Evolutionary conservation across 1,140 invertebrate species (phyloP).

Genomic region (Caenorhabditis tropicalis): DNA sequence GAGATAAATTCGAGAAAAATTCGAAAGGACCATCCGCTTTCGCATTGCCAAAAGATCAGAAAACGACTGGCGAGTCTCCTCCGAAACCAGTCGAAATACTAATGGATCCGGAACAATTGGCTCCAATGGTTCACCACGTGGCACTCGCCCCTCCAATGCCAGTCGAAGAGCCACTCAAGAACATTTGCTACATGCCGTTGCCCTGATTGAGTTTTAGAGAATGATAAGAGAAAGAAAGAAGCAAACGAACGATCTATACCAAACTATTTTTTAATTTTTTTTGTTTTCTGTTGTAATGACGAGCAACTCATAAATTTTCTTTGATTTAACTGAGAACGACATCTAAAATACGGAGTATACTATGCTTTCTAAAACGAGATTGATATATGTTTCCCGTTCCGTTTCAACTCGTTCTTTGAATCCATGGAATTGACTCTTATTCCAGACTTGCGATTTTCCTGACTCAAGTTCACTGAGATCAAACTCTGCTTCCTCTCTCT

Average conservation of each 20-base stretch:
- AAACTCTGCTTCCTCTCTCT: neutral
- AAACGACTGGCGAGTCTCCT: neutral
- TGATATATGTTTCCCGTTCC: no score
- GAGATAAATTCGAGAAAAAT: constrained; percentile 4
- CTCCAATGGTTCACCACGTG: constrained; percentile 9
- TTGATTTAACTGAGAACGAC: neutral
- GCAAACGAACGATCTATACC: neutral
- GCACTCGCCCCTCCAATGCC: neutral
- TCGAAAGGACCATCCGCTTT: constrained; percentile 9
- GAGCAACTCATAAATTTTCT: neutral
- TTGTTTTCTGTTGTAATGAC: constrained; percentile 7
- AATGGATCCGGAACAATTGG: constrained; percentile 12
- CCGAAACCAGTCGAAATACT: constrained; percentile 20
- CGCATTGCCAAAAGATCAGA: constrained; percentile 8
- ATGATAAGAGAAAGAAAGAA: neutral
- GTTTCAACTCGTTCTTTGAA: no score
- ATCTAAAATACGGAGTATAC: no score
- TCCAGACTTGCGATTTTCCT: no score
- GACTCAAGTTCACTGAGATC: neutral
- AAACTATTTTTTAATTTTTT: neutral
- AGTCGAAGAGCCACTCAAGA: constrained; percentile 5
- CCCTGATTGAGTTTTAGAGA: neutral
- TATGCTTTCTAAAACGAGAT: no score
- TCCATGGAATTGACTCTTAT: no score
- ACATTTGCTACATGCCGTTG: neutral